These are phyloP conservation scores for Spisula solida DNA, from an alignment of 2,888 invertebrate genomes.

Conservation along the genomic window DNA sequence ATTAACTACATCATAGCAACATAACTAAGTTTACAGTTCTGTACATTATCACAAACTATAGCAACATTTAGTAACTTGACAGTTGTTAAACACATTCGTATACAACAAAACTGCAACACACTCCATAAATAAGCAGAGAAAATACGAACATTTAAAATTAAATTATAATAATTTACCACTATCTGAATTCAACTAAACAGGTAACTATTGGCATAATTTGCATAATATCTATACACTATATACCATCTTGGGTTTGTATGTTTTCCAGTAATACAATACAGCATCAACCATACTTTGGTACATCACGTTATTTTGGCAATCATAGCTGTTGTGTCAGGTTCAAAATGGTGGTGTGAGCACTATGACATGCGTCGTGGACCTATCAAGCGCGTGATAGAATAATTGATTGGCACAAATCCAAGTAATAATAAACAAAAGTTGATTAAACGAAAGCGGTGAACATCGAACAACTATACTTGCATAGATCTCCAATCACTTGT, in stretches of 20 bases:
- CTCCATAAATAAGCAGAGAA: constrained; percentile 8
- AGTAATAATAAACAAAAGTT: too few relatives aligned
- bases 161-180: background rate
- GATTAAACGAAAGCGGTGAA: background rate
- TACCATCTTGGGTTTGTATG: background rate
- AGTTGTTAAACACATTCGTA: constrained; percentile 21
- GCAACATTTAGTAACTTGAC: background rate
- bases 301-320: background rate
- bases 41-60: constrained; percentile 29
- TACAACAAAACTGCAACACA: constrained; percentile 14
- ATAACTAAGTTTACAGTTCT: background rate
- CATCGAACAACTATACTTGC: background rate
- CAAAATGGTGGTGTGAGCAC: background rate
- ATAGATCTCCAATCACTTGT: constrained; percentile 5
- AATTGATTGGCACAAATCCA: too few relatives aligned
- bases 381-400: too few relatives aligned
- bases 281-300: constrained; percentile 9
- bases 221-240: background rate
- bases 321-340: background rate
- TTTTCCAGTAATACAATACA: background rate
- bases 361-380: background rate
- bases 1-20: constrained; percentile 4
- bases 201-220: background rate
- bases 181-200: background rate
- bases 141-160: constrained; percentile 8